These are phyloP conservation scores for Caenorhabditis virilis DNA, from an alignment of 2,888 invertebrate species.

Conservation along the genomic window DNA sequence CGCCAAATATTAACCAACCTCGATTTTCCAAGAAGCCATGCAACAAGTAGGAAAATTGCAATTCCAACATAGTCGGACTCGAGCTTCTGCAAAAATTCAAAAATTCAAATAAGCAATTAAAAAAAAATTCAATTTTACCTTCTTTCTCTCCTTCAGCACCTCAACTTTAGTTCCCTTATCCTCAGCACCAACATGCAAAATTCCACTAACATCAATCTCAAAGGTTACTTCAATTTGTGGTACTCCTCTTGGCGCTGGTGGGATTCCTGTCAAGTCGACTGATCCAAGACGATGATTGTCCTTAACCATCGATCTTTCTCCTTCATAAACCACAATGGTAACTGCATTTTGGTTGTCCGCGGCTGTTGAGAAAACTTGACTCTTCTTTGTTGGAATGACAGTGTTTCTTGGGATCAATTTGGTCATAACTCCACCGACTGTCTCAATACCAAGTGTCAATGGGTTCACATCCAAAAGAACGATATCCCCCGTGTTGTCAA, in stretches of 20 bases:
- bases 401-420: conserved; percentile 96
- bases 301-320: conserved; percentile 99
- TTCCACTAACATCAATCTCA: conserved; percentile 73
- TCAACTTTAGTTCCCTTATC: conserved; percentile 99
- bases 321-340: conserved; percentile 97
- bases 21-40: too few relatives aligned
- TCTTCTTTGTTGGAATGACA: conserved; percentile 98
- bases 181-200: conserved; percentile 84
- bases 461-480: conserved; percentile 97
- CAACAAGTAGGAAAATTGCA: too few relatives aligned
- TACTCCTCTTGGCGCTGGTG: conserved; percentile 72
- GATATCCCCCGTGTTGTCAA: conserved; percentile 84
- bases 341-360: conserved; percentile 99
- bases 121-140: too few relatives aligned
- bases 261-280: conserved; percentile 79
- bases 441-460: conserved; percentile 98
- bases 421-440: conserved; percentile 99
- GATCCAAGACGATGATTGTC: conserved; percentile 98
- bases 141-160: too few relatives aligned
- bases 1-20: too few relatives aligned
- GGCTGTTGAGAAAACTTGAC: conserved; percentile 98
- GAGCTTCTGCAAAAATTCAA: too few relatives aligned
- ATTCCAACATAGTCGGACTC: too few relatives aligned
- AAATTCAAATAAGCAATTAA: too few relatives aligned
- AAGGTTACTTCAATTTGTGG: conserved; percentile 70